A percentile compares a stretch with the other conserved stretches of the same genome.
Conservation (phyloP, 2,888 invertebrate species). For the Carpatolechia fugitivella region DNA sequence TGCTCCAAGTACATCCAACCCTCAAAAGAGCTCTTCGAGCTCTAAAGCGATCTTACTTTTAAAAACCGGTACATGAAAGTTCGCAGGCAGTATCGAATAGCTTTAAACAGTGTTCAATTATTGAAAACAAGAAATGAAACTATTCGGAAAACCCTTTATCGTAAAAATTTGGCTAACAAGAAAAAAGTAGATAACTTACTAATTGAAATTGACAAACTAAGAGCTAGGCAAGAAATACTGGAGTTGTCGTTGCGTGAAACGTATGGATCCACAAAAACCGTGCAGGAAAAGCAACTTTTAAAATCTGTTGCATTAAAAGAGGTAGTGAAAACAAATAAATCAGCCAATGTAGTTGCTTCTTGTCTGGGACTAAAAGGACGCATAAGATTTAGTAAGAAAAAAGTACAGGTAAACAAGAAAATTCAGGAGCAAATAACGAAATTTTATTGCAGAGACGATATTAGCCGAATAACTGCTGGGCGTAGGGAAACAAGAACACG, state of each 20-base stretch:
- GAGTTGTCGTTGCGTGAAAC: background rate
- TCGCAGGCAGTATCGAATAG: too few species aligned
- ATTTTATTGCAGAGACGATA: slow-evolving; percentile 14
- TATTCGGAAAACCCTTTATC: background rate
- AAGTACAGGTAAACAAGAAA: too few species aligned
- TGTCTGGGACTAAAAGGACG: slow-evolving; percentile 2
- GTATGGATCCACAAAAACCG: background rate
- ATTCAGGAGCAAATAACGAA: background rate
- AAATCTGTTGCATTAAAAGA: background rate
- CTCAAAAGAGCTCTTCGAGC: background rate
- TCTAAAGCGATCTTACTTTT: too few species aligned
- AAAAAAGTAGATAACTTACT: background rate
- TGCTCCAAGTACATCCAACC: background rate
- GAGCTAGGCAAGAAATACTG: background rate
- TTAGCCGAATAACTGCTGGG: slow-evolving; percentile 14
- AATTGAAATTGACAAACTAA: background rate
- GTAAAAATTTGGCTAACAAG: background rate
- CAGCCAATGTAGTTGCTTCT: background rate
- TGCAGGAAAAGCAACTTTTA: background rate
- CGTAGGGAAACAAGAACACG: slow-evolving; percentile 13
- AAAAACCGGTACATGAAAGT: too few species aligned
- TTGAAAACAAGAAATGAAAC: background rate
- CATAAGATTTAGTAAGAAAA: slow-evolving; percentile 11
- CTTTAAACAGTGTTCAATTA: too few species aligned
- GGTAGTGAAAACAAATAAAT: background rate